Evolutionary conservation across 2,888 invertebrate species (phyloP).

Genomic region (Lymantria monacha): DNA sequence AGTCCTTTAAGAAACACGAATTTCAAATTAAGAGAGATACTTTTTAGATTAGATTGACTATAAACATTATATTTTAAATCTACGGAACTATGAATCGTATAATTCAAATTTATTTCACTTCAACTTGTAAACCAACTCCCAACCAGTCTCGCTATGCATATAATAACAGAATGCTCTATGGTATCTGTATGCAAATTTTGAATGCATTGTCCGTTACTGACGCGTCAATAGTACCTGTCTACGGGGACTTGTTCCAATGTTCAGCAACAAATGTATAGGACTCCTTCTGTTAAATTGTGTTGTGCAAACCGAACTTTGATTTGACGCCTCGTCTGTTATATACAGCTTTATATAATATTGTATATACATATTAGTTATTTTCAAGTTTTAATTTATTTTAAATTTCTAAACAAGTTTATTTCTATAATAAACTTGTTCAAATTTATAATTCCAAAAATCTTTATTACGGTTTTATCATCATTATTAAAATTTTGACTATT

Average conservation of each 20-base stretch:
- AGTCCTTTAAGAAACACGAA: no score
- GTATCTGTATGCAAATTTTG: conserved; percentile 62
- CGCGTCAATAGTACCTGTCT: conserved; percentile 39
- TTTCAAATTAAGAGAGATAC: no score
- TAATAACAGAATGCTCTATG: conserved; percentile 17
- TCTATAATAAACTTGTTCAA: no score
- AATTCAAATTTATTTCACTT: neutral
- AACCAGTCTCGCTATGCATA: conserved; percentile 10
- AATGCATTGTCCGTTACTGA: conserved; percentile 53
- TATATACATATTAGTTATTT: neutral
- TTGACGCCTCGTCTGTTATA: conserved; percentile 22
- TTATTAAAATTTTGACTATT: no score
- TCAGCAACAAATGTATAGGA: conserved; percentile 53
- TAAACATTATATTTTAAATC: no score
- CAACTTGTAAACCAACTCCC: conserved; percentile 3
- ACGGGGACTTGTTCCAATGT: conserved; percentile 45
- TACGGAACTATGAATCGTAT: no score
- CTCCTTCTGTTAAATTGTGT: conserved; percentile 53
- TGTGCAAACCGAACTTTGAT: conserved; percentile 36
- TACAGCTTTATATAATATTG: conserved; percentile 10
- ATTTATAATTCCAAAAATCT: no score
- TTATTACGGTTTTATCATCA: no score
- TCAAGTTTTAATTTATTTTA: no score
- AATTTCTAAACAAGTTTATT: no score
- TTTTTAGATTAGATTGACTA: no score